Conservation (phyloP, 1,140 invertebrate genomes). For the Drosophila prosaltans region DNA sequence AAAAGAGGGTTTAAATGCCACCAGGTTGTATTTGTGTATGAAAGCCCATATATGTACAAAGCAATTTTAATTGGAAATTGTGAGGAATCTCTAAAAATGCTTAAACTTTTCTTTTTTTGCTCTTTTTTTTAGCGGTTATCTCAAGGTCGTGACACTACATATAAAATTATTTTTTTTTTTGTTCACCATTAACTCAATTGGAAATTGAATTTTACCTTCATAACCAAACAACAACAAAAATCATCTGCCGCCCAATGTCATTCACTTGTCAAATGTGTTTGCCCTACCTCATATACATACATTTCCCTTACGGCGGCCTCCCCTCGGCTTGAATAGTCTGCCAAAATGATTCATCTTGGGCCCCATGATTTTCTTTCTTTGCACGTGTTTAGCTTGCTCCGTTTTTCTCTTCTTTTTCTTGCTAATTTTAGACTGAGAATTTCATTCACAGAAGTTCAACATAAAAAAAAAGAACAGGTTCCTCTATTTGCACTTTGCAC, state of each 20-base stretch:
- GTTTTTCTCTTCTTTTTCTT: background rate
- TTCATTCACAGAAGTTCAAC: conserved; percentile 2
- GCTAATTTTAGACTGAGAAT: background rate
- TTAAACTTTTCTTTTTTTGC: background rate
- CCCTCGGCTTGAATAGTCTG: background rate
- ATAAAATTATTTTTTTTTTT: background rate
- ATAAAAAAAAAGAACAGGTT: background rate
- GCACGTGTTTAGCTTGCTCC: conserved; percentile 1
- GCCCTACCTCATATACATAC: background rate
- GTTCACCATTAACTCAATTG: background rate
- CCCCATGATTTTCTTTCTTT: background rate
- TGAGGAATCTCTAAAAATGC: background rate
- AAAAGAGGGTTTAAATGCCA: no score
- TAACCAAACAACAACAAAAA: background rate
- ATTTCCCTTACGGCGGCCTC: no score
- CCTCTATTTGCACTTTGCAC: conserved; percentile 12
- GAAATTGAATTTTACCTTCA: conserved; percentile 5
- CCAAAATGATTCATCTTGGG: background rate
- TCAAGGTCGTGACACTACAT: background rate
- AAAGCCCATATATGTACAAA: background rate
- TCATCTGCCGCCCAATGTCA: conserved; percentile 1
- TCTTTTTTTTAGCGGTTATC: background rate
- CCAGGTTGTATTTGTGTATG: no score
- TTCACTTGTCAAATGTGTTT: conserved; percentile 3
- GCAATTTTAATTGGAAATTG: background rate